Evolutionary conservation across 1,140 invertebrate species (phyloP).

Genomic region (Trichoplusia ni): DNA sequence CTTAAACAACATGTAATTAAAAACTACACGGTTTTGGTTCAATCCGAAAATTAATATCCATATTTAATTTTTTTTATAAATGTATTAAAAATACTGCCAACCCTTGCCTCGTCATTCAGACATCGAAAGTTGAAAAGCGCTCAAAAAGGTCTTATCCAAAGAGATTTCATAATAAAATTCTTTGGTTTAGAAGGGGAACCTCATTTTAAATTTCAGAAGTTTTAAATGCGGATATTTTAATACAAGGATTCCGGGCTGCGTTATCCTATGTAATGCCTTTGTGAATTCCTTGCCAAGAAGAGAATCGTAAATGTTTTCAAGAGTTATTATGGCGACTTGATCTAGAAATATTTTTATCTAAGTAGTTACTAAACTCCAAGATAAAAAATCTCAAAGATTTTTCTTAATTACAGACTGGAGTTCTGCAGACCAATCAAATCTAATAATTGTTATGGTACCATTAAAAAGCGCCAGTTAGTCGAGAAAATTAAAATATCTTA

Average conservation of each 20-base stretch:
- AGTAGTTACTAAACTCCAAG: too few relatives aligned
- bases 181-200: constrained; percentile 29
- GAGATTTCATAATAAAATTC: constrained; percentile 31
- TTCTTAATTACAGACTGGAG: too few relatives aligned
- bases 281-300: background rate
- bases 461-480: too few relatives aligned
- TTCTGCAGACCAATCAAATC: too few relatives aligned
- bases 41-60: too few relatives aligned
- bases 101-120: constrained; percentile 19
- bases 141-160: constrained; percentile 27
- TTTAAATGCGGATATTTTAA: constrained; percentile 24
- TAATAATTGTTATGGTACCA: too few relatives aligned
- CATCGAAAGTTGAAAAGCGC: constrained; percentile 31
- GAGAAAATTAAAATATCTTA: too few relatives aligned
- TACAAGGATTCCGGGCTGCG: constrained; percentile 9
- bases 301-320: background rate
- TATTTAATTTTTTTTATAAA: constrained; percentile 21
- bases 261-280: constrained; percentile 1
- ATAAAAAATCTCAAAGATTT: too few relatives aligned
- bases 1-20: too few relatives aligned
- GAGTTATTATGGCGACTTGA: background rate
- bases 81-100: constrained; percentile 29
- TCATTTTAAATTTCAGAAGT: constrained; percentile 28
- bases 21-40: too few relatives aligned
- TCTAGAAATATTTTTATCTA: too few relatives aligned